Base-by-base conservation (phyloP, 2,797 vertebrate genomes). In the Neopelma chrysocephalum region DNA sequence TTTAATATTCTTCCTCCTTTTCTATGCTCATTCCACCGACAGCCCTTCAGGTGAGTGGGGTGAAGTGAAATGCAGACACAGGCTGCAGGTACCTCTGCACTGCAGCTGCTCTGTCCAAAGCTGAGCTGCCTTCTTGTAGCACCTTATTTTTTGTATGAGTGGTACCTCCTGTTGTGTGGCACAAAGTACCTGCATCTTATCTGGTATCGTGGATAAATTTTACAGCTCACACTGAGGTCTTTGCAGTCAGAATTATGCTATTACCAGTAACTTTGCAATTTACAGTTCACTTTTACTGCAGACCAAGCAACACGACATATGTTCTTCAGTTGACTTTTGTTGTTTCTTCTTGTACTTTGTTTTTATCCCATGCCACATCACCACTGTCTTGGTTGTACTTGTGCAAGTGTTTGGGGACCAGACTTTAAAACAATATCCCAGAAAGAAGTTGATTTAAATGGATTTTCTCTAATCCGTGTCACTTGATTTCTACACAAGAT, bases 11-110 rank as follows among this genome's bases (percentile, higher is more conserved):
- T 4, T 51, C 3, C 15, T 89, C 14, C 18, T 86, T 72, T 50
- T 40, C 34, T 60, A 0, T 75, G 0, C 17, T 31, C 10, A 15
- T 54, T 16, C 5, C 40, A 31, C 16, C 1, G 1, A 6, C 18
- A 60, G 73, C 57, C 36, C 34, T 40, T 12, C 32, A 13, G 60
- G 25, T 38, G 57, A 60, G 58, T 0, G 0, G 12, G 25, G 9
- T 19, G 56, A 16, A 23, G 29, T 65, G 64, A n/a, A 58, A 54
- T 48, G n/a, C 45, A 72, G 38, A 3, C 48, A 12, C 8, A 6
- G 38, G 12, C 25, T 51, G 48, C 23, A 38, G 87, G 27, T 43
- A 19, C 25, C 3, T 40, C 38, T 25, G 51, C 11, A 1, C 22
- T 26, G 21, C 60, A 65, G 64, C 70, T 82, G 40, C 64, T 64